Evolutionary conservation across 2,888 invertebrate species (phyloP).

Genomic region (Polydrusus pterygomalis): DNA sequence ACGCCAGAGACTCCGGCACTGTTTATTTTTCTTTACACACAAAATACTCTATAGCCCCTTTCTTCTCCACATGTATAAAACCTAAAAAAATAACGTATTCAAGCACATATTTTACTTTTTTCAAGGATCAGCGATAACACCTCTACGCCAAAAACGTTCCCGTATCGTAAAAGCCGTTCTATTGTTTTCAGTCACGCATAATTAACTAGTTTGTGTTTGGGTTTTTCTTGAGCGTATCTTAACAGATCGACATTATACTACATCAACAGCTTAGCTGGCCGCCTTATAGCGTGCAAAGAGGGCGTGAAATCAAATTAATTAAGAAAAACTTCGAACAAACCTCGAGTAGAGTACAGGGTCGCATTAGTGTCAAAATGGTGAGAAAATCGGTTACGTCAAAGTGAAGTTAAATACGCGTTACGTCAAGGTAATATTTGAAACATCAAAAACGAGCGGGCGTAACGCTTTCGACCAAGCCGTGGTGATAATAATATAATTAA

Average conservation of each 20-base stretch:
- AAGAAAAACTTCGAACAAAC: not conserved
- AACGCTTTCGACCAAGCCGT: too few species aligned
- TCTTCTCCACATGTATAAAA: too few species aligned
- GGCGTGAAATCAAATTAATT: slow-evolving; percentile 27
- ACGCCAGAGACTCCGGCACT: too few species aligned
- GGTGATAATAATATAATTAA: too few species aligned
- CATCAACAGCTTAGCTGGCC: slow-evolving; percentile 16
- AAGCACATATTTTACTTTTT: slow-evolving; percentile 3
- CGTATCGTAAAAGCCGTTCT: slow-evolving; percentile 5
- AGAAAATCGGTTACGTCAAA: too few species aligned
- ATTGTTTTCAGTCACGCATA: slow-evolving; percentile 26
- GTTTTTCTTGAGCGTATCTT: slow-evolving; percentile 27
- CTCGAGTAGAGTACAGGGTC: not conserved
- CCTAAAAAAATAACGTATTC: not conserved
- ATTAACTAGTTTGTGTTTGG: slow-evolving; percentile 16
- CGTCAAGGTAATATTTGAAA: too few species aligned
- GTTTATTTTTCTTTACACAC: too few species aligned
- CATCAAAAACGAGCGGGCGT: too few species aligned
- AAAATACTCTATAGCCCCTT: too few species aligned
- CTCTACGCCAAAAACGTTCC: slow-evolving; percentile 10
- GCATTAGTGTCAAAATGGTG: too few species aligned
- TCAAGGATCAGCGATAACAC: slow-evolving; percentile 11
- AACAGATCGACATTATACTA: slow-evolving; percentile 29
- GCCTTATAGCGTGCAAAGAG: slow-evolving; percentile 13
- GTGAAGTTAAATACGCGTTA: too few species aligned